These are phyloP conservation scores for Eueremaeus valkanovi DNA, from an alignment of 2,888 invertebrate species.

Conservation along the genomic window DNA sequence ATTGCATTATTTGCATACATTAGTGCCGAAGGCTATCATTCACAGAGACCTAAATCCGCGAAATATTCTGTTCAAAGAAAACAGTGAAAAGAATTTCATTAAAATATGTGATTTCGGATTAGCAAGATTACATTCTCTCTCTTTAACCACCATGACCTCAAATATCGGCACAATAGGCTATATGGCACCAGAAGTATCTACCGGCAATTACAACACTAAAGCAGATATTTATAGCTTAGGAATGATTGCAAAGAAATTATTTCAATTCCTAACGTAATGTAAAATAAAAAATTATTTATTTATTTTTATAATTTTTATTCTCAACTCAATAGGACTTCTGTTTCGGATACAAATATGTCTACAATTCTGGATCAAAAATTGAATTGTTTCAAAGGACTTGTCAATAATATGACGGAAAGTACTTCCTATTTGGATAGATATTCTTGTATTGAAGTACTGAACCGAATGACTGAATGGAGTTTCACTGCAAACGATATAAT, in stretches of 20 bases:
- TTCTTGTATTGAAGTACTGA: too few relatives aligned
- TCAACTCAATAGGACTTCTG: too few relatives aligned
- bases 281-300: too few relatives aligned
- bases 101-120: neutral
- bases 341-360: too few relatives aligned
- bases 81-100: neutral
- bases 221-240: neutral
- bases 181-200: neutral
- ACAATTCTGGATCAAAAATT: too few relatives aligned
- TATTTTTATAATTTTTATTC: too few relatives aligned
- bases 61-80: neutral
- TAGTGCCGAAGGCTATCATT: neutral
- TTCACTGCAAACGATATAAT: too few relatives aligned
- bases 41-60: neutral
- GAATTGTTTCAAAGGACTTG: too few relatives aligned
- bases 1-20: neutral
- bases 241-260: neutral
- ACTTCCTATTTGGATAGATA: too few relatives aligned
- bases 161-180: neutral
- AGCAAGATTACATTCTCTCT: neutral
- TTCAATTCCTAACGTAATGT: neutral
- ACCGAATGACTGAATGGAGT: too few relatives aligned
- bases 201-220: neutral
- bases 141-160: too few relatives aligned
- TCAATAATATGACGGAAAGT: too few relatives aligned